Conservation (phyloP, 2,797 vertebrate species). For the Tiaroga cobitis region DNA sequence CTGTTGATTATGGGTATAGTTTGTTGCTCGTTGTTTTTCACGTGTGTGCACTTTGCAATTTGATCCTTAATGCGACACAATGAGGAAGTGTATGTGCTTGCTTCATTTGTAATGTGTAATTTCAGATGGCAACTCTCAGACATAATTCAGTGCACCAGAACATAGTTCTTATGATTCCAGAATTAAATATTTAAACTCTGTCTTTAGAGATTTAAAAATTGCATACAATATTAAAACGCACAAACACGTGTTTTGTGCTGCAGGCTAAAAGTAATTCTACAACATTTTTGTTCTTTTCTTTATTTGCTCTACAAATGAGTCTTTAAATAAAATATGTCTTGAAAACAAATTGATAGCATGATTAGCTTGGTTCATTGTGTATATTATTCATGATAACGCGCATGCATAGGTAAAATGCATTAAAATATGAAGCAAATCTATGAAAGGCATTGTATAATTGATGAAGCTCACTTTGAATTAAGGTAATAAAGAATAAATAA, state of each 20-base stretch:
- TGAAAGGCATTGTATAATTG: constrained; percentile 54
- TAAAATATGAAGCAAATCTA: constrained; percentile 50
- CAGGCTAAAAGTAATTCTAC: constrained; percentile 48
- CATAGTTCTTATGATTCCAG: constrained; percentile 39
- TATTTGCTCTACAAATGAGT: constrained; percentile 56
- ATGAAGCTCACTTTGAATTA: constrained; percentile 44
- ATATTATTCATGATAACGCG: constrained; percentile 56
- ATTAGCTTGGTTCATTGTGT: constrained; percentile 45
- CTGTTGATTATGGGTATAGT: constrained; percentile 26
- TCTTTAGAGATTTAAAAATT: constrained; percentile 55
- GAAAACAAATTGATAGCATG: constrained; percentile 51
- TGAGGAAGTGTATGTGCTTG: neutral
- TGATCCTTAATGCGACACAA: constrained; percentile 30
- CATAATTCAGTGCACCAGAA: constrained; percentile 28
- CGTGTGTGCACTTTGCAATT: constrained; percentile 4
- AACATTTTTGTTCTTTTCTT: constrained; percentile 47
- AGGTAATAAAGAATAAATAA: constrained; percentile 44
- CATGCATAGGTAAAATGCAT: constrained; percentile 43
- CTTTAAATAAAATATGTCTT: constrained; percentile 63
- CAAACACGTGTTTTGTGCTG: constrained; percentile 52
- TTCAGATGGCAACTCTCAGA: constrained; percentile 27
- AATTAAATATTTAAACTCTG: constrained; percentile 60
- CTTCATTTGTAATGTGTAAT: constrained; percentile 30
- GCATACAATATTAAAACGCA: constrained; percentile 54
- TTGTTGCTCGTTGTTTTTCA: constrained; percentile 37